phyloP scores from a whole-genome alignment of 2,797 vertebrate species.

The Knipowitschia caucasica region DNA sequence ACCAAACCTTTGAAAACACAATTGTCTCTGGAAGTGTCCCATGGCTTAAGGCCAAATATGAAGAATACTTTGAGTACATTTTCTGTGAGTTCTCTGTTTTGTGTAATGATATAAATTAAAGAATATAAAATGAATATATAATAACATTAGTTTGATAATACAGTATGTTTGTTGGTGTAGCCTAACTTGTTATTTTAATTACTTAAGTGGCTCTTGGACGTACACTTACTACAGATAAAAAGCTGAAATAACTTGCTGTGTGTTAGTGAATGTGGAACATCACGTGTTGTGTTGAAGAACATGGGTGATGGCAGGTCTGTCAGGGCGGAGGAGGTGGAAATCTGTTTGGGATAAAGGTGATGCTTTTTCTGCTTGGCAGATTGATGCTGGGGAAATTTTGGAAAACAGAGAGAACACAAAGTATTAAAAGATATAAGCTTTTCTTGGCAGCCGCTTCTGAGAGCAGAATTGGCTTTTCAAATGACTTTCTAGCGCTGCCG shows the following conservation, averaged over 20 bases:
- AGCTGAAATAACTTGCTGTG: constrained; percentile 11
- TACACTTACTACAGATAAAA: neutral
- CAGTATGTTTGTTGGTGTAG: neutral
- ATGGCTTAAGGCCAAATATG: constrained; percentile 35
- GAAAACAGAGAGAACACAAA: constrained; percentile 53
- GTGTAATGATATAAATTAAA: neutral
- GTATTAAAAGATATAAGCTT: constrained; percentile 73
- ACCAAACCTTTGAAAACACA: constrained; percentile 50
- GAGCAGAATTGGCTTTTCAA: constrained; percentile 70
- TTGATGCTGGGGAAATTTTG: constrained; percentile 43
- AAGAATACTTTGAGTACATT: constrained; percentile 45
- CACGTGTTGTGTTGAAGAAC: constrained; percentile 29
- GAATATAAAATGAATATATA: too few relatives aligned
- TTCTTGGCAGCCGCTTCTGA: constrained; percentile 68
- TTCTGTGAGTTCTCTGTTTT: constrained; percentile 6
- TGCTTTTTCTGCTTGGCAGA: constrained; percentile 17
- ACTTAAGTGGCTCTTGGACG: too few relatives aligned
- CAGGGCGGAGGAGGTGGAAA: constrained; percentile 38
- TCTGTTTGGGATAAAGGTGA: constrained; percentile 37
- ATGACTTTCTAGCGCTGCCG: constrained; percentile 67
- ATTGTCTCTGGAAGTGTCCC: constrained; percentile 45
- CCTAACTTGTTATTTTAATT: too few relatives aligned
- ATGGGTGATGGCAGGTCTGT: constrained; percentile 31
- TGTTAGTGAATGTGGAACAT: constrained; percentile 22
- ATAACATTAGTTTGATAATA: neutral